Evolutionary conservation across 2,888 invertebrate genomes (phyloP).

Genomic region (Anoncus sp.): DNA sequence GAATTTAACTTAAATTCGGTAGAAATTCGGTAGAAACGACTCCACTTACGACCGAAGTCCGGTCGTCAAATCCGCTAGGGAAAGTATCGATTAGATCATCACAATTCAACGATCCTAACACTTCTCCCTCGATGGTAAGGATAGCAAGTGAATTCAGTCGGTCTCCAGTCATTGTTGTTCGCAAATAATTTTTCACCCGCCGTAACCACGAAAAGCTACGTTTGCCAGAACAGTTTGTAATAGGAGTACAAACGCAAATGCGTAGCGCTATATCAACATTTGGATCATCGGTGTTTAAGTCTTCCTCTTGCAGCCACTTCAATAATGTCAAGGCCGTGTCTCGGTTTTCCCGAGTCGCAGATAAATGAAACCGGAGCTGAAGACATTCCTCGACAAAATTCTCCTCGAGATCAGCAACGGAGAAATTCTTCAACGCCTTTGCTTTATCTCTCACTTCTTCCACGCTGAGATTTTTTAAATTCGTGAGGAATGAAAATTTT

Average conservation of each 20-base stretch:
- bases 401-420: conserved; percentile 25
- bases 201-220: conserved; percentile 50
- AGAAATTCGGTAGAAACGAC: too few species aligned
- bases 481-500: conserved; percentile 25
- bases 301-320: background rate
- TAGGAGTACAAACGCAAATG: conserved; percentile 41
- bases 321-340: background rate
- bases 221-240: conserved; percentile 48
- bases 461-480: background rate
- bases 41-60: too few species aligned
- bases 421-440: background rate
- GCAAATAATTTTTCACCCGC: conserved; percentile 51
- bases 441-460: conserved; percentile 19
- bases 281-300: conserved; percentile 18
- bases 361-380: conserved; percentile 15
- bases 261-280: conserved; percentile 37
- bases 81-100: conserved; percentile 53
- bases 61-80: background rate
- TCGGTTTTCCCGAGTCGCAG: background rate
- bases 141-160: conserved; percentile 40
- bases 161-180: conserved; percentile 20
- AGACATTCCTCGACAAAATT: conserved; percentile 15
- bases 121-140: conserved; percentile 52
- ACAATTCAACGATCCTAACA: conserved; percentile 39
- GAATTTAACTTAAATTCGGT: too few species aligned